Evolutionary conservation across 2,888 invertebrate genomes (phyloP), one percentile per base, ranked within the genome.

Genomic region (Hydrotaea diabolus): DNA sequence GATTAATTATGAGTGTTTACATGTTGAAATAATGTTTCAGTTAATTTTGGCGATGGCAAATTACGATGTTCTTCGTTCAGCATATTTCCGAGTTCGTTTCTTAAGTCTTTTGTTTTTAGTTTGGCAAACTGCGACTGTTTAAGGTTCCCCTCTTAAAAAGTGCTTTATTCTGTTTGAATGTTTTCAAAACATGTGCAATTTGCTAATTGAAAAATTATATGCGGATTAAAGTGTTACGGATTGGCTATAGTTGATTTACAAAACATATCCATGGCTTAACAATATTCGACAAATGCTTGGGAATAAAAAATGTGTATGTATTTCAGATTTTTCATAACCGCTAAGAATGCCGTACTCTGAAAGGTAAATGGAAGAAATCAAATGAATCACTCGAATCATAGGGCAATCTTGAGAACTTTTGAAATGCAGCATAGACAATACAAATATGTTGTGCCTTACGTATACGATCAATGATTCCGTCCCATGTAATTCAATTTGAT

Each of bases 1-100:
- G 62, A 62, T 62, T 62, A 62, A 62, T 62, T 62, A 62, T 62
- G 62, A 62, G n/a, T 62, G 31, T 62, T 62, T 31, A 62, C 62
- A 62, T 62, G 62, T 36, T 62, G 62, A 62, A 62, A 62, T 62
- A 62, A 62, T 62, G 62, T 62, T 62, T 62, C 62, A 62, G 62
- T 62, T 62, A 62, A 62, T 62, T 62, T 62, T n/a, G 62, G 31
- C 36, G 36, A 62, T 36, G 36, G n/a, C 62, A 62, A 62, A 62
- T 62, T 62, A 17, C 62, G 26, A n/a, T 31, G 31, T 31, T 31
- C 7, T 31, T 62, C 62, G 62, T 36, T 62, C 13, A 31, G 31
- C n/a, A 26, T 62, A n/a, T 26, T 31, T 26, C 11, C 59, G 26
- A 7, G 59, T 59, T 23, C 11, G 26, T 26, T 59, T 26, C 26